Evolutionary conservation across 2,888 invertebrate genomes (phyloP).

Genomic region (Ennomos fuscantarius): DNA sequence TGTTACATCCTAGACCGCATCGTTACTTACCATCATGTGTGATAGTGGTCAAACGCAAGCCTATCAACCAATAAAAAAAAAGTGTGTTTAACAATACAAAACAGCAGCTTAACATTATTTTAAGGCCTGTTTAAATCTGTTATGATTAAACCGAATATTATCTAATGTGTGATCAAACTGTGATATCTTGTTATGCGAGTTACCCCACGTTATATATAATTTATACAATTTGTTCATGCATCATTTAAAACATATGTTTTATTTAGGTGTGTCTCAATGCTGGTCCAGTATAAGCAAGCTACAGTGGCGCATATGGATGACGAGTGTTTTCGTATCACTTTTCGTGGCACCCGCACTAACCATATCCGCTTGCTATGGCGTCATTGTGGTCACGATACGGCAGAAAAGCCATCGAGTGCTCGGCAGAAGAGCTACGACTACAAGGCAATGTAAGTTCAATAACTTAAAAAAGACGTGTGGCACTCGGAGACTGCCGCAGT

Average conservation of each 20-base stretch:
- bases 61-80: too few species aligned
- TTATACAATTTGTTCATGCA: not conserved
- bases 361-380: conserved; percentile 95
- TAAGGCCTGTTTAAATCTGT: too few species aligned
- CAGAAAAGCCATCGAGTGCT: conserved; percentile 89
- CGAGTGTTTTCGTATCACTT: conserved; percentile 91
- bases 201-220: too few species aligned
- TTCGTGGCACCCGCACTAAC: conserved; percentile 95
- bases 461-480: not conserved
- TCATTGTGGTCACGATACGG: conserved; percentile 96
- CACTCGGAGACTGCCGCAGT: too few species aligned
- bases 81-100: too few species aligned
- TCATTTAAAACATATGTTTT: conserved; percentile 6
- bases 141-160: too few species aligned
- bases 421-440: conserved; percentile 68
- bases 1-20: too few species aligned
- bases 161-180: too few species aligned
- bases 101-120: too few species aligned
- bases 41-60: too few species aligned
- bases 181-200: too few species aligned
- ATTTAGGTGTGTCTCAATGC: conserved; percentile 89
- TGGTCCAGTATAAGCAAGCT: conserved; percentile 93
- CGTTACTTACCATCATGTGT: too few species aligned
- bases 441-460: conserved; percentile 69
- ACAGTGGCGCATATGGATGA: conserved; percentile 95